Base-by-base conservation (phyloP, 2,113 vertebrate genomes). In the Pandion haliaetus region DNA sequence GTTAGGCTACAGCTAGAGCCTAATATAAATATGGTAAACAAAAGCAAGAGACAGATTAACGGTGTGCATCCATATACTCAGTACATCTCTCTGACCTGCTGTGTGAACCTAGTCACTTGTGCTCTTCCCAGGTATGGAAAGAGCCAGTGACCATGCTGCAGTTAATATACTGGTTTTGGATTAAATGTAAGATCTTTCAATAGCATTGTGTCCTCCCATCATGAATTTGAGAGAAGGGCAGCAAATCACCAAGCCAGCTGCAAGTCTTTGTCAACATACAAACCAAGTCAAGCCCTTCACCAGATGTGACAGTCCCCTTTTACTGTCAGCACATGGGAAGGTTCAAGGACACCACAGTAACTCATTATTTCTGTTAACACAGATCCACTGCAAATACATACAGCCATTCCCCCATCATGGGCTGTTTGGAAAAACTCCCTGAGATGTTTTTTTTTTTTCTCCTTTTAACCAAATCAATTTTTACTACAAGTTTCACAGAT, bases 61-160 rank as follows among this genome's bases (percentile, higher is more conserved):
- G 7, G 15, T 20, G 23, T 26, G 38, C 1, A 0, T 9, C 28
- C 32, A 12, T 8, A 29, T 3, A 28, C 17, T 32, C 23, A 10
- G 38, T 5, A 42, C 8, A 61, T 19, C 23, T 29, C 55, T 40
- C 5, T 0, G 0, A 19, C 52, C 28, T 36, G n/a, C 70, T 17
- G 4, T 3, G n/a, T 6, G 4, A 88, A 16, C 14, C 36, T 20
- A 26, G 12, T 8, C 18, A 8, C 58, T 40, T 32, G 11, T 40
- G 52, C 19, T 55, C 63, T 40, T 54, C n/a, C 31, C 58, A 45
- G 17, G 13, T 38, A 38, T 3, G 8, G 29, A 45, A 62, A 45
- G 54, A 73, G 40, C 36, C 77, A 20, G 14, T 36, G 42, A 73
- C 12, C 31, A 14, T 2, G 4, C 32, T 55, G 40, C 32, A 32